Conservation (phyloP, 1,140 invertebrate genomes). For the Aricia agestis region DNA sequence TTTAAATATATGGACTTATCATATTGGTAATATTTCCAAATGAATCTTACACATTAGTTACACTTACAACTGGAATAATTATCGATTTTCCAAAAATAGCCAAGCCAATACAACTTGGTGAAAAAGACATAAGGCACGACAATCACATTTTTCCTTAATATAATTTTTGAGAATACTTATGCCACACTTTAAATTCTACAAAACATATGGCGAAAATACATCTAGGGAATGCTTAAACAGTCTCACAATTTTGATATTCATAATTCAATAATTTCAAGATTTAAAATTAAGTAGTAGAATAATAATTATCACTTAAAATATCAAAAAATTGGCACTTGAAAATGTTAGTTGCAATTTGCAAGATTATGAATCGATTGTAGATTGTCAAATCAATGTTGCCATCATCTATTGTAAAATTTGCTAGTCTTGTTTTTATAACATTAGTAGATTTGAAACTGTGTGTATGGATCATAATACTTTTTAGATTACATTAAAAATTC, state of each 20-base stretch:
- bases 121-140: neutral
- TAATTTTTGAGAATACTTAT: neutral
- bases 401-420: too few species aligned
- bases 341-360: neutral
- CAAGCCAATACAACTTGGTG: neutral
- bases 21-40: constrained; percentile 5
- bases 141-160: constrained; percentile 13
- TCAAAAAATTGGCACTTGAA: neutral
- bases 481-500: constrained; percentile 13
- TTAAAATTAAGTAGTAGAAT: too few species aligned
- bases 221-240: constrained; percentile 20
- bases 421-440: neutral
- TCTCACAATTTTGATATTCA: constrained; percentile 15
- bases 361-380: neutral
- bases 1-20: constrained; percentile 1
- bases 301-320: constrained; percentile 1
- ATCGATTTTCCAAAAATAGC: neutral
- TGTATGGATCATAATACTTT: neutral
- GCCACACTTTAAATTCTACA: neutral
- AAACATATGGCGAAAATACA: constrained; percentile 10
- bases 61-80: neutral
- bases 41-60: neutral
- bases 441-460: neutral
- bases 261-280: constrained; percentile 8
- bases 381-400: too few species aligned